Evolutionary conservation across 2,888 invertebrate species (phyloP).

Genomic region (Bugula neritina): DNA sequence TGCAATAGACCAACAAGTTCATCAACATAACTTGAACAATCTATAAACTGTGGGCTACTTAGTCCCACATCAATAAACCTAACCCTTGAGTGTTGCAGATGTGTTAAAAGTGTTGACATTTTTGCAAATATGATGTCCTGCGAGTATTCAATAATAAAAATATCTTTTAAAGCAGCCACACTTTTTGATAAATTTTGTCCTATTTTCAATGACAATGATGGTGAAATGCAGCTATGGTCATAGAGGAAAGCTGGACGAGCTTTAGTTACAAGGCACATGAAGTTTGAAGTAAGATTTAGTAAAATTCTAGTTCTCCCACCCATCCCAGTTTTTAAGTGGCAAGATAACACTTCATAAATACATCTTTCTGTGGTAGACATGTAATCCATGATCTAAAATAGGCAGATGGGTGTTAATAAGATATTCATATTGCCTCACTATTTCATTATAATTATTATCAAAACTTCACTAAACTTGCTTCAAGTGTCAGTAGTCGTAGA

Average conservation of each 20-base stretch:
- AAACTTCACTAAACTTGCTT: no score
- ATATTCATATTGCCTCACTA: no score
- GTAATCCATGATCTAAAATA: no score
- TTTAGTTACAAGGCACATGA: not conserved
- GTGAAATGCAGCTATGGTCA: not conserved
- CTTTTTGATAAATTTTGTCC: not conserved
- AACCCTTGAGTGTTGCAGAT: not conserved
- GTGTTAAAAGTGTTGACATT: not conserved
- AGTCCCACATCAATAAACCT: not conserved
- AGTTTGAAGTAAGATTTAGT: not conserved
- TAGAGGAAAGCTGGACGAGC: constrained; percentile 3
- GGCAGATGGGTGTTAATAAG: no score
- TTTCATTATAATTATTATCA: no score
- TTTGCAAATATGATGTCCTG: constrained; percentile 20
- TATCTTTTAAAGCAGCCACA: not conserved
- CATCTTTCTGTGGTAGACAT: no score
- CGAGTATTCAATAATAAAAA: not conserved
- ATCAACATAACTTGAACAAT: not conserved
- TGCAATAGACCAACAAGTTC: not conserved
- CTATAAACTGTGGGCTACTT: not conserved
- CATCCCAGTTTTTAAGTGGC: no score
- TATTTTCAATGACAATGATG: not conserved
- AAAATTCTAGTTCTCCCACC: no score
- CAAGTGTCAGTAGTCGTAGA: no score
- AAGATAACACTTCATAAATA: no score